phyloP scores from a whole-genome alignment of 2,888 invertebrate species.

The Microplitis deprimator region DNA sequence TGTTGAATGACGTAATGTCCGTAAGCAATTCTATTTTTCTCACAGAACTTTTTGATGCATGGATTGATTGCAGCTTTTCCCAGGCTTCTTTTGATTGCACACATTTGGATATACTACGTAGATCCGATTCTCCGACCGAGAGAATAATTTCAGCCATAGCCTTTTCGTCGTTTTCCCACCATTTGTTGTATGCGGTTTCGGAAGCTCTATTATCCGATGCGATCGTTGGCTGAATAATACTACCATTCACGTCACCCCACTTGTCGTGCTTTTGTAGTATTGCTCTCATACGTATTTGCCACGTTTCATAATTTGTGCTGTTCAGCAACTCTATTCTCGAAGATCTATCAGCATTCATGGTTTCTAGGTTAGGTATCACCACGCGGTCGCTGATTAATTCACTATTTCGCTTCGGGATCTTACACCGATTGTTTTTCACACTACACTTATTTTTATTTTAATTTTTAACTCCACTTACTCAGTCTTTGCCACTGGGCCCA shows the following conservation, averaged over 20 bases:
- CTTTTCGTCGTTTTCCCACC: background rate
- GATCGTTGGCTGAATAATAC: too few species aligned
- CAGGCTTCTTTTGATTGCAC: background rate
- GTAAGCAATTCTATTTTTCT: background rate
- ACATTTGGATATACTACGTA: background rate
- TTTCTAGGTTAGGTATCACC: background rate
- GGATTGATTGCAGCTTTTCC: background rate
- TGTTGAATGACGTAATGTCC: background rate
- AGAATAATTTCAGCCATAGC: background rate
- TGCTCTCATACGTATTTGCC: background rate
- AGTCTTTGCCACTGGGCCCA: too few species aligned
- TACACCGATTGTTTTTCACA: too few species aligned
- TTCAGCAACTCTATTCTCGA: background rate
- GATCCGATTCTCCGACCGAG: background rate
- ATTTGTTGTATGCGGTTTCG: background rate
- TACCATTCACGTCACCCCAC: too few species aligned
- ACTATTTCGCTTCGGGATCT: too few species aligned
- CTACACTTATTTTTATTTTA: too few species aligned
- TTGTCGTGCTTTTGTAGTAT: too few species aligned
- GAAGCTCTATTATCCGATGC: too few species aligned
- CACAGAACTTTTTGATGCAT: background rate
- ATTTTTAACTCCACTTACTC: too few species aligned
- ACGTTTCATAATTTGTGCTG: background rate
- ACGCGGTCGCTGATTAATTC: too few species aligned
- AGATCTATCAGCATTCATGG: background rate